Evolutionary conservation across 2,888 invertebrate genomes (phyloP).

Genomic region (Anaspis maculata): DNA sequence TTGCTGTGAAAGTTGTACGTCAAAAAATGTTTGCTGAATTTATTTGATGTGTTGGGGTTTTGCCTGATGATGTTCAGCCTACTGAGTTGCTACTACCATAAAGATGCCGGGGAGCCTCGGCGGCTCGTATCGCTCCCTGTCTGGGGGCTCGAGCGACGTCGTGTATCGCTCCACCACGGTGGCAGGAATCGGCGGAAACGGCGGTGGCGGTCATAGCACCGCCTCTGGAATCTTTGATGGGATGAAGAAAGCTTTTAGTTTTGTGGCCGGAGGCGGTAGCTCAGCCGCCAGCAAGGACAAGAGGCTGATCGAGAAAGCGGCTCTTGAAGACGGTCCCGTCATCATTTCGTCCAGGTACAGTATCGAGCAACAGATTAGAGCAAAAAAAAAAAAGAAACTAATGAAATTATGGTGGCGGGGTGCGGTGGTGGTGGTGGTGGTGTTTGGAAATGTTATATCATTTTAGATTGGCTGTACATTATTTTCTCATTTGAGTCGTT

Average conservation of each 20-base stretch:
- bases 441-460: slow-evolving; percentile 2
- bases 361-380: background rate
- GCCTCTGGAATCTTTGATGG: slow-evolving; percentile 47
- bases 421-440: slow-evolving; percentile 10
- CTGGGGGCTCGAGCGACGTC: slow-evolving; percentile 40
- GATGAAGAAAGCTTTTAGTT: slow-evolving; percentile 52
- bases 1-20: too few relatives aligned
- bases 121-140: slow-evolving; percentile 55
- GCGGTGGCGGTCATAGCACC: slow-evolving; percentile 6
- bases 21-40: too few relatives aligned
- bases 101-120: slow-evolving; percentile 57
- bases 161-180: slow-evolving; percentile 57
- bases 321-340: slow-evolving; percentile 22
- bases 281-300: slow-evolving; percentile 18
- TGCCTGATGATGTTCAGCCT: too few relatives aligned
- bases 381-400: too few relatives aligned
- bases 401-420: slow-evolving; percentile 4
- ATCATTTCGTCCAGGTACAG: slow-evolving; percentile 32
- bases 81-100: too few relatives aligned
- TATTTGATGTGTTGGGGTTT: too few relatives aligned
- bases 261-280: slow-evolving; percentile 21
- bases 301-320: slow-evolving; percentile 18
- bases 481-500: too few relatives aligned
- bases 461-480: too few relatives aligned
- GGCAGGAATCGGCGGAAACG: slow-evolving; percentile 25